A percentile compares a stretch with the other conserved stretches of the same genome.
Conservation (phyloP, 2,797 vertebrate genomes). For the Lagocephalus sceleratus region DNA sequence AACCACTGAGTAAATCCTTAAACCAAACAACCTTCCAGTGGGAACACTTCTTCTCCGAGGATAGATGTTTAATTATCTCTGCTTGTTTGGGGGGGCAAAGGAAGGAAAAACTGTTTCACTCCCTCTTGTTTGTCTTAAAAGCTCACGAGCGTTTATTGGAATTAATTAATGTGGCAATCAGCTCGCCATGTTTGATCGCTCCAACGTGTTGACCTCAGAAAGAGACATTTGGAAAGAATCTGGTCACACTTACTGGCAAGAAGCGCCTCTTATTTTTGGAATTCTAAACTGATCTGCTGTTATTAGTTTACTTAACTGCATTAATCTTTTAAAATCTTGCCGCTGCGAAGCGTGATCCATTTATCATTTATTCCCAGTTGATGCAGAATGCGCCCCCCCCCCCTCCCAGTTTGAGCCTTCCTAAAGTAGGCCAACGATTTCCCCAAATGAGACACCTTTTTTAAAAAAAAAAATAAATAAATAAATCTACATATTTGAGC, state of each 20-base stretch:
- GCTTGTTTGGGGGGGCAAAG: constrained; percentile 67
- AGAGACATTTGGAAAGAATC: constrained; percentile 5
- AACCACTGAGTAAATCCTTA: constrained; percentile 87
- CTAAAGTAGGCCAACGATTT: constrained; percentile 68
- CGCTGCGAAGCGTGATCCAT: constrained; percentile 57
- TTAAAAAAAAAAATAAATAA: constrained; percentile 8
- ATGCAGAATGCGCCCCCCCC: constrained; percentile 52
- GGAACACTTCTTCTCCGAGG: constrained; percentile 76
- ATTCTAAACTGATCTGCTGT: constrained; percentile 12
- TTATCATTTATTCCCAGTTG: constrained; percentile 74
- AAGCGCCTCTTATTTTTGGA: constrained; percentile 6
- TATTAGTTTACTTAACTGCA: constrained; percentile 51
- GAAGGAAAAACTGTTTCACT: constrained; percentile 61
- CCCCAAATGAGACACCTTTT: constrained; percentile 57
- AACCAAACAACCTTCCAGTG: constrained; percentile 84
- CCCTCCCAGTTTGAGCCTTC: constrained; percentile 33
- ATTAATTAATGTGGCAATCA: constrained; percentile 65
- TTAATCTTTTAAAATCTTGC: constrained; percentile 53
- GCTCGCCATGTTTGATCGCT: constrained; percentile 41
- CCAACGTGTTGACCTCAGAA: constrained; percentile 37
- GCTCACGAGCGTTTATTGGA: constrained; percentile 67
- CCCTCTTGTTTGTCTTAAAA: constrained; percentile 74
- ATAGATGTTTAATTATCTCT: constrained; percentile 79
- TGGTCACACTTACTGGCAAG: not conserved
- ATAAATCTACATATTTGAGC: constrained; percentile 65